Evolutionary conservation across 2,113 vertebrate genomes (phyloP).

Genomic region (Spilogale gracilis): DNA sequence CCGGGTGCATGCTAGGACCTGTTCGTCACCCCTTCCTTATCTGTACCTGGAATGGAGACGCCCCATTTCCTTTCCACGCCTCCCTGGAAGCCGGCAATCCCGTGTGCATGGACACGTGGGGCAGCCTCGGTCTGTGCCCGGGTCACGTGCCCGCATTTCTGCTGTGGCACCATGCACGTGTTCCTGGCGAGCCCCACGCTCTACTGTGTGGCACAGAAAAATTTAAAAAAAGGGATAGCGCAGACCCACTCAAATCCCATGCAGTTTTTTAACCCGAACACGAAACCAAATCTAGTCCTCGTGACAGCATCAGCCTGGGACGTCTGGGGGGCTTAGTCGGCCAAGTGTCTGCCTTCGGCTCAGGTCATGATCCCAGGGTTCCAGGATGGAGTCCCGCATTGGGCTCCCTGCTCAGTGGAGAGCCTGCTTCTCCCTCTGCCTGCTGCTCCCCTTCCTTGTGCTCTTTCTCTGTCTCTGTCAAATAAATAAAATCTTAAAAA

Average conservation of each 20-base stretch:
- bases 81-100: not conserved
- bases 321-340: not conserved
- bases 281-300: not conserved
- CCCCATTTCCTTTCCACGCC: not conserved
- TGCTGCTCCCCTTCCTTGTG: too few species aligned
- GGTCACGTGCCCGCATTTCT: not conserved
- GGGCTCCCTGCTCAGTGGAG: not conserved
- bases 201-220: not conserved
- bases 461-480: too few species aligned
- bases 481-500: too few species aligned
- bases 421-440: too few species aligned
- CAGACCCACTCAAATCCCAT: rapidly evolving
- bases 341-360: not conserved
- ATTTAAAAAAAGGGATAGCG: not conserved
- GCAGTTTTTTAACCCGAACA: not conserved
- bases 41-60: not conserved
- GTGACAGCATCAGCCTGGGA: not conserved
- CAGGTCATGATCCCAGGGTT: not conserved
- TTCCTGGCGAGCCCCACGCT: not conserved
- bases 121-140: not conserved
- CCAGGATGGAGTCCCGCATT: not conserved
- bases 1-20: not conserved
- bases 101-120: too few species aligned
- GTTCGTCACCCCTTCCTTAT: not conserved
- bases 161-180: rapidly evolving